Evolutionary conservation across 2,888 invertebrate genomes (phyloP).

Genomic region (Drosophila acutilabella): DNA sequence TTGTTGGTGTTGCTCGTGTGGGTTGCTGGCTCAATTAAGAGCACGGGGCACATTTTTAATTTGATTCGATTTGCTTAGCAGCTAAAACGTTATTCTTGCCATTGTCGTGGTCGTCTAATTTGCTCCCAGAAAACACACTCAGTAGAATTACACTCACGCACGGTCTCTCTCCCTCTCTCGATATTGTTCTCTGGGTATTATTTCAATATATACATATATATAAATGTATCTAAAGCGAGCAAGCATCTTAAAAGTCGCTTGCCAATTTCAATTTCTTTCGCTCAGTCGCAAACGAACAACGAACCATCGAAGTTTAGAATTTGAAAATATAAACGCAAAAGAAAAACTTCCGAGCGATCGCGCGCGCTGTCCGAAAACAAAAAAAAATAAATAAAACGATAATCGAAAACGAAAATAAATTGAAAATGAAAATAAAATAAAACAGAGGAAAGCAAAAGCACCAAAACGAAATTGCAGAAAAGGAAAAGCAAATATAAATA

Average conservation of each 20-base stretch:
- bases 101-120: conserved; percentile 60
- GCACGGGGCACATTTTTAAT: conserved; percentile 63
- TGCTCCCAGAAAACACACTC: conserved; percentile 44
- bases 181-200: conserved; percentile 27
- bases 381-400: conserved; percentile 33
- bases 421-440: conserved; percentile 42
- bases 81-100: conserved; percentile 41
- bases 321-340: conserved; percentile 40
- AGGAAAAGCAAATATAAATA: conserved; percentile 2
- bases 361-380: conserved; percentile 64
- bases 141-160: conserved; percentile 54
- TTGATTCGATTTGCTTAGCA: conserved; percentile 71
- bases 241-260: conserved; percentile 49
- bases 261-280: conserved; percentile 77
- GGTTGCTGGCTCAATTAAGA: conserved; percentile 77
- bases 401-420: conserved; percentile 64
- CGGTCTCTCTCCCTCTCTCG: conserved; percentile 13
- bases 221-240: conserved; percentile 37
- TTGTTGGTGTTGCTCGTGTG: conserved; percentile 51
- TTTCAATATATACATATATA: conserved; percentile 15
- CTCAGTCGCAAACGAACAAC: conserved; percentile 85
- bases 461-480: conserved; percentile 58
- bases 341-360: conserved; percentile 63
- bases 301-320: conserved; percentile 85
- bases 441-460: conserved; percentile 27